A percentile compares a stretch with the other conserved stretches of the same genome.
These are phyloP conservation scores for Drosophila algonquin DNA, from an alignment of 2,888 invertebrate species.

Conservation along the genomic window DNA sequence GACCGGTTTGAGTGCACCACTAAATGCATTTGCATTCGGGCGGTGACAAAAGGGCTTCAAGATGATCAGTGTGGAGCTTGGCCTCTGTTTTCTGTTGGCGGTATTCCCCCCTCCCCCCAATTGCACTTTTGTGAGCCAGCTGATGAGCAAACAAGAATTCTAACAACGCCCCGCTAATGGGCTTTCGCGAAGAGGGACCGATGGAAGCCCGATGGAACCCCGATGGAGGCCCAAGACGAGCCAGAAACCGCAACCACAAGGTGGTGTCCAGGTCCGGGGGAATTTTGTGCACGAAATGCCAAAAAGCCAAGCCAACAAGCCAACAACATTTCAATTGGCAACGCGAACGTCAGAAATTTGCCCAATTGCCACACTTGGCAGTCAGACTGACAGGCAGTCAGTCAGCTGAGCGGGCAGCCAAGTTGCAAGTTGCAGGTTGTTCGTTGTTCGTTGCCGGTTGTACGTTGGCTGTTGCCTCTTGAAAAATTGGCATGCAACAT, in stretches of 20 bases:
- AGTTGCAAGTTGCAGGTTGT: constrained; percentile 34
- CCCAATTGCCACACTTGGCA: constrained; percentile 49
- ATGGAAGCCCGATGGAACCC: no score
- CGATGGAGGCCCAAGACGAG: background rate
- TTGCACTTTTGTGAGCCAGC: background rate
- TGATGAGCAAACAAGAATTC: constrained; percentile 53
- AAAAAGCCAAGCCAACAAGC: constrained; percentile 50
- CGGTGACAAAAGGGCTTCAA: constrained; percentile 5
- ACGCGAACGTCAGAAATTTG: constrained; percentile 40
- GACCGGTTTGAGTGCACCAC: constrained; percentile 5
- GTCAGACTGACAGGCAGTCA: background rate
- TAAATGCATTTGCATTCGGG: constrained; percentile 10
- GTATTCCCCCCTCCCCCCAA: background rate
- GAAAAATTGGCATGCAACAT: constrained; percentile 59
- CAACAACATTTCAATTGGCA: constrained; percentile 59
- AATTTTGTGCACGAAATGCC: constrained; percentile 61
- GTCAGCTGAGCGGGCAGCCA: constrained; percentile 18
- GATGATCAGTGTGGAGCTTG: background rate
- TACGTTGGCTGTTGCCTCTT: constrained; percentile 68
- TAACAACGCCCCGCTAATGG: constrained; percentile 32
- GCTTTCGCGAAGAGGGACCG: constrained; percentile 8
- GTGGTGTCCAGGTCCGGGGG: constrained; percentile 32
- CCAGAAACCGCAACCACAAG: constrained; percentile 5
- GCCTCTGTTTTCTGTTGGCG: constrained; percentile 1
- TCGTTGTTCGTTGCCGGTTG: constrained; percentile 34